Conservation (phyloP, 2,797 vertebrate species). For the Myotis vivesi region DNA sequence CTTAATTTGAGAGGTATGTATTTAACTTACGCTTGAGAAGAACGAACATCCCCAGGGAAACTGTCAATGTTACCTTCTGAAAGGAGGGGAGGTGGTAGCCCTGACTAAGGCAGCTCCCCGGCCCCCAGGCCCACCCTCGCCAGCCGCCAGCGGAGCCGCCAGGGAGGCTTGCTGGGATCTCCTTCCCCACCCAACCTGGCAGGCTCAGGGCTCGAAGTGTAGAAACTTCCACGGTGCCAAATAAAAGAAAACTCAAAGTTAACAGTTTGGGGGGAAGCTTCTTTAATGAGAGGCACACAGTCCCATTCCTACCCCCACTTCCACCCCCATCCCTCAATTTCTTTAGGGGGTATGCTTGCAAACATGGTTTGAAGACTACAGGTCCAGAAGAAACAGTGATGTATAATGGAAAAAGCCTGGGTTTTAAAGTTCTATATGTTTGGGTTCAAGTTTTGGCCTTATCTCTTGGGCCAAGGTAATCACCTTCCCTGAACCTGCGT, state of each 20-base stretch:
- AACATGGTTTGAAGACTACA: conserved; percentile 1
- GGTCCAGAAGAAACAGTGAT: not conserved
- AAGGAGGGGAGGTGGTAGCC: not conserved
- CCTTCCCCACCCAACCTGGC: not conserved
- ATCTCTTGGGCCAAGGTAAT: conserved; percentile 34
- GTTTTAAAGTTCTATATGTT: conserved; percentile 1
- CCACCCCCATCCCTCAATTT: not conserved
- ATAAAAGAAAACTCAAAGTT: not conserved
- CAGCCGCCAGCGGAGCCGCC: fast-evolving
- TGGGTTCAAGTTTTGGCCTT: conserved; percentile 23
- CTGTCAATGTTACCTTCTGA: not conserved
- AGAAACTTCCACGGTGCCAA: not conserved
- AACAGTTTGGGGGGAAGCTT: not conserved
- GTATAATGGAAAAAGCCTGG: not conserved
- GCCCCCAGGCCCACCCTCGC: not conserved
- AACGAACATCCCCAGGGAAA: not conserved
- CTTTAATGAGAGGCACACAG: not conserved
- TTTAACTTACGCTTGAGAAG: conserved; percentile 30
- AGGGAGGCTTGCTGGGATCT: not conserved
- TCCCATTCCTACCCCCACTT: not conserved
- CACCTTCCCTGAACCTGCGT: not conserved
- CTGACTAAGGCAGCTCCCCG: not conserved
- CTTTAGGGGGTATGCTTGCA: not conserved
- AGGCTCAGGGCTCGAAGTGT: not conserved
- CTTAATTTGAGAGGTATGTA: not conserved